Evolutionary conservation across 2,888 invertebrate species (phyloP), one percentile per base, ranked within the genome.

Genomic region (Drosophila acutilabella): DNA sequence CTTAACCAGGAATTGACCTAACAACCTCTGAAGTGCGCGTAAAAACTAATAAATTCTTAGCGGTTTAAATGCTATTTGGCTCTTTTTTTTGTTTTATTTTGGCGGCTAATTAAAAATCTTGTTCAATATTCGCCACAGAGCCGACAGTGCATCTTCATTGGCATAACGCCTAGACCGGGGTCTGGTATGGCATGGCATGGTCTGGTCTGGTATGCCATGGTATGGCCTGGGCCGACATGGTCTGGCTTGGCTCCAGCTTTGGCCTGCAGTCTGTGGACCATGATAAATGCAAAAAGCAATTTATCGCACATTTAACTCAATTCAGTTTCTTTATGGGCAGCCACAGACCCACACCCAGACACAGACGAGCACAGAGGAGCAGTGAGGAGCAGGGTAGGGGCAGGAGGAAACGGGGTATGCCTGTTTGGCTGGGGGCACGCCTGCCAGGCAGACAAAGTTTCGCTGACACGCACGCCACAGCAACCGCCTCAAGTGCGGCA

Each of bases 241-340:
- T 14, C 40, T 60, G 67, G 54, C 58, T 38, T 42, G 51, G 52
- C 57, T 41, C 50, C 59, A 50, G 47, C 53, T 56, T 30, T 50
- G 56, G 56, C 36, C 56, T 42, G 50, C 40, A 41, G 30, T 72
- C 66, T 56, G 74, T 65, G 68, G 64, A 87, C 88, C 88, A 85
- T 85, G 88, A 87, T 85, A 85, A 86, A 86, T 84, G 86, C 86
- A 88, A 86, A 86, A 89, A 90, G 81, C 88, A 89, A 90, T 89
- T 90, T 89, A 87, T 86, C 89, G 90, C 89, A 79, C 83, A 89
- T 89, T 89, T 88, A 86, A 75, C 88, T 88, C 82, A 83, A 80
- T 84, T 82, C 83, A 83, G 83, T 84, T 84, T 84, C 83, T 84
- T 86, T 84, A 84, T 75, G 83, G 83, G 78, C 75, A 80, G 68